These are phyloP conservation scores for human DNA, from an alignment of 2,113 vertebrate species.

Conservation along the genomic window DNA sequence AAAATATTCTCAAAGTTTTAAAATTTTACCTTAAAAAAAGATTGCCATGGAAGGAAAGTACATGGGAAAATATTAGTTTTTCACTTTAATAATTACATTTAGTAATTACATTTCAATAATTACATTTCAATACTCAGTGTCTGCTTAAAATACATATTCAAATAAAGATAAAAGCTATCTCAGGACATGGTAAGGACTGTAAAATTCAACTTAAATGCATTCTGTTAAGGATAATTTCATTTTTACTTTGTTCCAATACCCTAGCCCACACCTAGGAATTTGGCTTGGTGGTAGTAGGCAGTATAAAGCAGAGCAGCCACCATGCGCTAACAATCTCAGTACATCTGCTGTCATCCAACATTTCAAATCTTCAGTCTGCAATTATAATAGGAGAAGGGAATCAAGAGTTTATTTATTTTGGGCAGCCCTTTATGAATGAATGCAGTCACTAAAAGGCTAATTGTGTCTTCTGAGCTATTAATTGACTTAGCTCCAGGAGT, in stretches of 20 bases:
- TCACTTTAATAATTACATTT: constrained; percentile 52
- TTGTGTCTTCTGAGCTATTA: constrained; percentile 51
- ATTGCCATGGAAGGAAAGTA: neutral
- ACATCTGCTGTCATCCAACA: neutral
- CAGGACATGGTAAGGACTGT: neutral
- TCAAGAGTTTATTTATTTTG: constrained; percentile 10
- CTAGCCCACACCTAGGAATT: neutral
- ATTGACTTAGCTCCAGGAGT: constrained; percentile 55
- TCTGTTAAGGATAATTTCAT: neutral
- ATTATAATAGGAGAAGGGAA: neutral
- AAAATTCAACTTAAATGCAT: constrained; percentile 57
- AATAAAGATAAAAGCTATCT: constrained; percentile 13
- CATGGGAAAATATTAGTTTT: constrained; percentile 1
- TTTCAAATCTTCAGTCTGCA: constrained; percentile 15
- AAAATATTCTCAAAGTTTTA: constrained; percentile 35
- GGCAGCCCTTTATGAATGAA: constrained; percentile 43
- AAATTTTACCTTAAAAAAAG: neutral
- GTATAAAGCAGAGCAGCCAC: neutral
- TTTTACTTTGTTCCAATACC: neutral
- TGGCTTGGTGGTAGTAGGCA: neutral
- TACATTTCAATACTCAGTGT: constrained; percentile 10
- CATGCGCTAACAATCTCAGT: neutral
- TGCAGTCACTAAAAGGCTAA: constrained; percentile 47
- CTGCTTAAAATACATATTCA: constrained; percentile 15
- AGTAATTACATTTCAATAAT: constrained; percentile 19